These are phyloP conservation scores for Octomys mimax DNA, from an alignment of 2,797 vertebrate genomes.

Conservation along the genomic window DNA sequence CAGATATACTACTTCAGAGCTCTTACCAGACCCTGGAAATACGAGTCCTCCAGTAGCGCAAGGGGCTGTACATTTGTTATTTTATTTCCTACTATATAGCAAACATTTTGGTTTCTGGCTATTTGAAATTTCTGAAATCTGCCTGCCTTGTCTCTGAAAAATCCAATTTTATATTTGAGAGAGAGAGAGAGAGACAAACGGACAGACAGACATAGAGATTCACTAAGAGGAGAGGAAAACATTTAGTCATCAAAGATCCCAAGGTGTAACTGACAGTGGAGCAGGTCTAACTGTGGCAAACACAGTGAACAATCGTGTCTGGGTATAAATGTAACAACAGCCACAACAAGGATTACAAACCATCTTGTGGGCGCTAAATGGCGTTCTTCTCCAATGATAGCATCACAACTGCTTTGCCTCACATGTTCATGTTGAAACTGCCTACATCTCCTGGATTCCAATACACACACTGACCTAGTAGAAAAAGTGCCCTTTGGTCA, in stretches of 20 bases:
- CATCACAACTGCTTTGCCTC: slow-evolving; percentile 17
- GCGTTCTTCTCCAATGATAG: background rate
- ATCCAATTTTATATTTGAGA: background rate
- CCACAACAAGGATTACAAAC: background rate
- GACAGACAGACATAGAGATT: no score
- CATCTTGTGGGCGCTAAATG: background rate
- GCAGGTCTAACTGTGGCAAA: slow-evolving; percentile 37
- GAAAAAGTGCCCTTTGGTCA: background rate
- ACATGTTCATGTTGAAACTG: slow-evolving; percentile 26
- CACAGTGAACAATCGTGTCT: background rate
- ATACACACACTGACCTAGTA: slow-evolving; percentile 19
- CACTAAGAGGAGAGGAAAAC: slow-evolving; percentile 35
- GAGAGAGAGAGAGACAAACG: no score
- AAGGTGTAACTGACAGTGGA: background rate
- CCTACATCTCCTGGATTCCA: background rate
- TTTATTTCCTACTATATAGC: background rate
- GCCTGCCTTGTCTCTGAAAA: background rate
- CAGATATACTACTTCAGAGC: background rate
- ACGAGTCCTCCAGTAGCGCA: background rate
- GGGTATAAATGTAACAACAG: background rate
- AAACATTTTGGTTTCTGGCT: slow-evolving; percentile 38
- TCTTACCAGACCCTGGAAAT: background rate
- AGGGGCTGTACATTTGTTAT: background rate
- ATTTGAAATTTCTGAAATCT: slow-evolving; percentile 28
- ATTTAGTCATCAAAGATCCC: slow-evolving; percentile 10